These are phyloP conservation scores for Olivierus martensii DNA, from an alignment of 1,140 invertebrate species.

Conservation along the genomic window DNA sequence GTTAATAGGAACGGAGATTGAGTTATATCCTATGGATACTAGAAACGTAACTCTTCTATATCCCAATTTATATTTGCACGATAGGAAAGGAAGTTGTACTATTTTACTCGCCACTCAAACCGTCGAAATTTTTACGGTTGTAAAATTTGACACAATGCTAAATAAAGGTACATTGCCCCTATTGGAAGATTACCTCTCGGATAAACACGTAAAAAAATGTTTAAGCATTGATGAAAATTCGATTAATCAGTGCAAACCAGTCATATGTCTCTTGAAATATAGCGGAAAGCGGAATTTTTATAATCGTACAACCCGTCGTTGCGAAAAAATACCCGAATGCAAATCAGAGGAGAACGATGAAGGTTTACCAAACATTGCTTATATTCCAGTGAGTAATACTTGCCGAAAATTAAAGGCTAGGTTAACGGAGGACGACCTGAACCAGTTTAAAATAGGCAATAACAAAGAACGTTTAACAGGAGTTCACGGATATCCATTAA, in stretches of 20 bases:
- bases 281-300: constrained; percentile 33
- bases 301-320: constrained; percentile 29
- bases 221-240: constrained; percentile 33
- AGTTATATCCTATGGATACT: no score
- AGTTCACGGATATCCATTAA: background rate
- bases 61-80: no score
- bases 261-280: constrained; percentile 39
- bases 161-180: background rate
- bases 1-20: no score
- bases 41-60: no score
- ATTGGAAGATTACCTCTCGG: background rate
- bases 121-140: no score
- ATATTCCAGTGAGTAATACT: background rate
- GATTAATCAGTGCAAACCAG: constrained; percentile 36
- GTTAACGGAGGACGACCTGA: no score
- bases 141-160: no score
- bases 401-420: background rate
- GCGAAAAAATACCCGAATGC: constrained; percentile 32
- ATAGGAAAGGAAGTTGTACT: no score
- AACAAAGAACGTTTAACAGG: no score
- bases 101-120: no score
- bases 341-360: constrained; percentile 20
- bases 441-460: no score
- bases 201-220: constrained; percentile 21
- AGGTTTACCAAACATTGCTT: background rate